Base-by-base conservation (phyloP, 1,140 invertebrate species). In the Probaryconus sp. region DNA sequence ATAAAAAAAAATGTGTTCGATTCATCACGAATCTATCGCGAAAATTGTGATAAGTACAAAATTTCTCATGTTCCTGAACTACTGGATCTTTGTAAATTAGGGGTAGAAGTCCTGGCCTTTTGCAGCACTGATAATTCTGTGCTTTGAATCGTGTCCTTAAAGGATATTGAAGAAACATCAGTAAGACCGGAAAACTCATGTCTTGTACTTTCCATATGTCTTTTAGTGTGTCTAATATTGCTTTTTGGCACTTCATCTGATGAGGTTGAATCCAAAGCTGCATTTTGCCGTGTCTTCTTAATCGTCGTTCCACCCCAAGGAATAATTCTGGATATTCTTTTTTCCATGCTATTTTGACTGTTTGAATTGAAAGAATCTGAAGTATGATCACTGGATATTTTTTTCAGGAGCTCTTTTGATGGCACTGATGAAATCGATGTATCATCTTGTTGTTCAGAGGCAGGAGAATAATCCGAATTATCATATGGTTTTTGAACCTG, bases 281-380 rank as follows among this genome's bases (percentile, higher is more conserved):
- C 87, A 1, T 90, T 88, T 76, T 92, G 89, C 17, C 91, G 89
- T 5, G 91, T 92, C 82, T 92, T 93, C 58, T 91, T 91, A 20
- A 92, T 82, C 1, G 91, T 92, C 1, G 90, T 88, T 1, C 91
- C 89, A 3, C 91, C 91, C 92, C 92, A 93, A 91, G 89, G 6
- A 89, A 91, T 14, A 91, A 85, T 73, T 88, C 90, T 76, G 88
- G 89, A 24, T 91, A 88, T 33, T 89, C 90, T 4, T 48, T 79
- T 72, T 89, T 89, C 67, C 87, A 81, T 24, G 70, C 77, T 56
- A 58, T 79, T 50, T 78, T 81, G 14, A 79, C 83, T 10, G 78
- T 85, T 3, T 78, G 79, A 1, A 58, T 86, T 85, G 0, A 86
- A 87, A 20, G 87, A 82, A 4, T 82, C 85, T 3, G 85, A 88